These are phyloP conservation scores for Dascillus cervinus DNA, from an alignment of 2,888 invertebrate species.

Conservation along the genomic window DNA sequence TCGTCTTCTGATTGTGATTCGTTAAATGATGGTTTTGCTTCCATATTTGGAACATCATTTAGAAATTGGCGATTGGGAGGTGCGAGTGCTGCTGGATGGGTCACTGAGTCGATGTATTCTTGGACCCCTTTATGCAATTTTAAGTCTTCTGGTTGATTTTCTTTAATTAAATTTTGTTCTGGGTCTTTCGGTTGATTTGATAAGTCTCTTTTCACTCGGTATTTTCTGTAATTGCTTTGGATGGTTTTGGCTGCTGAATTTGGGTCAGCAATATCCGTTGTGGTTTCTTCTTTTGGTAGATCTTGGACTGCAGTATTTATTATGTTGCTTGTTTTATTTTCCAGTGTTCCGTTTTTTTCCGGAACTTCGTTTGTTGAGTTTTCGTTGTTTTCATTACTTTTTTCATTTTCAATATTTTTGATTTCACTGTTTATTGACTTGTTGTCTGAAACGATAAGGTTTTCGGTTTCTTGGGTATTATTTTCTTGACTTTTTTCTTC, in stretches of 20 bases:
- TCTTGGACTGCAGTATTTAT: slow-evolving; percentile 1
- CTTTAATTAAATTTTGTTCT: background rate
- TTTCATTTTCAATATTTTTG: background rate
- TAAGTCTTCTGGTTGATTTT: background rate
- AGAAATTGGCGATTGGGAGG: no score
- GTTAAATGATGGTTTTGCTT: no score
- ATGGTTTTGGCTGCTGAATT: slow-evolving; percentile 14
- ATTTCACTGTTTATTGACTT: no score
- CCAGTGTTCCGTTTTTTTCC: slow-evolving; percentile 1
- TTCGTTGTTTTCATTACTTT: slow-evolving; percentile 1
- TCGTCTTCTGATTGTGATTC: no score
- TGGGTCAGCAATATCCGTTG: background rate
- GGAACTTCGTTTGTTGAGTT: background rate
- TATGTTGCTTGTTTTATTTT: slow-evolving; percentile 3
- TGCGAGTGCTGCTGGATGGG: no score
- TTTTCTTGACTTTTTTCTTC: no score
- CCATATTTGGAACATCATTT: no score
- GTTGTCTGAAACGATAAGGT: no score
- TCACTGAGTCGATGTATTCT: no score
- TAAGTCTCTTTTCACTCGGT: slow-evolving; percentile 9
- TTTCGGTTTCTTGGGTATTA: no score
- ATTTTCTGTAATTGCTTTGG: slow-evolving; percentile 12
- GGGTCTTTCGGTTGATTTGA: no score
- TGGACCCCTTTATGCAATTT: no score
- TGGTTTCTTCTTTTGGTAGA: background rate